A percentile compares a stretch with the other conserved stretches of the same genome.
phyloP scores from a whole-genome alignment of 2,888 invertebrate species.

The Idaea straminata region DNA sequence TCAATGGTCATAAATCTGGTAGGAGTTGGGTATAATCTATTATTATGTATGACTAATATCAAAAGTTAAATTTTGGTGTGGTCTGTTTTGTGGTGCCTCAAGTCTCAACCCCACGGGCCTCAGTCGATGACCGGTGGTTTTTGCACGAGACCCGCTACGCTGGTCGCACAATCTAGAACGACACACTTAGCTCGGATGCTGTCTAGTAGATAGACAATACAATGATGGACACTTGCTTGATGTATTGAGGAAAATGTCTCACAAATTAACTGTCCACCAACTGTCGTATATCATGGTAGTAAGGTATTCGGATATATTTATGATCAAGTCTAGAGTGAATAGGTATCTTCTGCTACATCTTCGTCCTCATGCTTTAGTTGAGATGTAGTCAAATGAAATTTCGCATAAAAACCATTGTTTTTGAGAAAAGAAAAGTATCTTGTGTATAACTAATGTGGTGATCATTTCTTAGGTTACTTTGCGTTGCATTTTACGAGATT shows the following conservation, averaged over 20 bases:
- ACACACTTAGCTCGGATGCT: constrained; percentile 49
- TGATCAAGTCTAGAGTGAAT: background rate
- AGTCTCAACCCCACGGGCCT: constrained; percentile 65
- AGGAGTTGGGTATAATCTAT: constrained; percentile 26
- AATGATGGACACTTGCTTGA: constrained; percentile 24
- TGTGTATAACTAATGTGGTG: no score
- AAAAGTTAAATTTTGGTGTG: constrained; percentile 29
- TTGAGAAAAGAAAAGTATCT: no score
- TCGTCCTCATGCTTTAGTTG: no score
- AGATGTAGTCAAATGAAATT: no score
- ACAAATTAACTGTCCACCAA: background rate
- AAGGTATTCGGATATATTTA: background rate
- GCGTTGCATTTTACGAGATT: no score
- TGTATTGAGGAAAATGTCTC: constrained; percentile 28
- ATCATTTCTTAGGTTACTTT: no score
- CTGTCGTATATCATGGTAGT: background rate
- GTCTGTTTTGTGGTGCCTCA: constrained; percentile 40
- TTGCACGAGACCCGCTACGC: constrained; percentile 57
- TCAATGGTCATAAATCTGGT: constrained; percentile 21
- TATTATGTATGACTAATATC: constrained; percentile 34
- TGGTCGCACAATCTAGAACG: constrained; percentile 62
- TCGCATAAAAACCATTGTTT: no score
- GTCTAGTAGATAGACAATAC: constrained; percentile 34
- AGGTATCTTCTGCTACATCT: no score
- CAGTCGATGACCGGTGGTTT: constrained; percentile 72